These are phyloP conservation scores for Therioaphis trifolii DNA, from an alignment of 2,888 invertebrate species.

Conservation along the genomic window DNA sequence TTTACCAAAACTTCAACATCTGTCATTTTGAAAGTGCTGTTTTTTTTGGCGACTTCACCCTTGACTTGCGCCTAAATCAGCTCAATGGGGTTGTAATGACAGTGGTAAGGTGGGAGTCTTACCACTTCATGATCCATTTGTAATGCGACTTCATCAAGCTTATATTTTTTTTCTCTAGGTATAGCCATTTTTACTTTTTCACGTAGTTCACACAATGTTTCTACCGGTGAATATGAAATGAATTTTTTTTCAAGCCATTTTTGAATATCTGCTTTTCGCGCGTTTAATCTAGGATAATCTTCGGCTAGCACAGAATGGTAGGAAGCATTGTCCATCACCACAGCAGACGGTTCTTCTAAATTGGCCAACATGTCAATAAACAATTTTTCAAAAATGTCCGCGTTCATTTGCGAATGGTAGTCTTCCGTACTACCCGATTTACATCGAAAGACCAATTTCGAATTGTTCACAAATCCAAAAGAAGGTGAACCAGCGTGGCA, in stretches of 20 bases:
- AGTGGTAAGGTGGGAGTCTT: too few relatives aligned
- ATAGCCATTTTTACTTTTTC: neutral
- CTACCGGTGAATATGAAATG: neutral
- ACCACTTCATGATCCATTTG: slow-evolving; percentile 1
- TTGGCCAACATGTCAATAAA: too few relatives aligned
- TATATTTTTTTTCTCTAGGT: slow-evolving; percentile 20
- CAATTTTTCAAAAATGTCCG: slow-evolving; percentile 26
- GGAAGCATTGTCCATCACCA: too few relatives aligned
- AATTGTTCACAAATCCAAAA: slow-evolving; percentile 45
- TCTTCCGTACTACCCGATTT: slow-evolving; percentile 51
- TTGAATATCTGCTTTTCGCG: slow-evolving; percentile 2
- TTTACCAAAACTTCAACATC: too few relatives aligned
- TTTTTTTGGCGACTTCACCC: too few relatives aligned
- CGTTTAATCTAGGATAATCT: slow-evolving; percentile 10
- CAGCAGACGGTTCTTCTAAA: too few relatives aligned
- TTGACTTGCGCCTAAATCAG: too few relatives aligned
- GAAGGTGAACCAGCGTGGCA: slow-evolving; percentile 48
- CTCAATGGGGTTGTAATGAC: too few relatives aligned
- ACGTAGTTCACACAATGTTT: slow-evolving; percentile 7
- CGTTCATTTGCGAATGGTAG: slow-evolving; percentile 49
- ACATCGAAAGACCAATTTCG: slow-evolving; percentile 46
- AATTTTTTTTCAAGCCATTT: slow-evolving; percentile 19
- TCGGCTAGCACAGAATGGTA: neutral
- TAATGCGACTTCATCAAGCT: neutral
- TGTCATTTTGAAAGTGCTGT: too few relatives aligned